Evolutionary conservation across 2,888 invertebrate genomes (phyloP), one percentile per base, ranked within the genome.

Genomic region (Pandemis cinnamomeana): DNA sequence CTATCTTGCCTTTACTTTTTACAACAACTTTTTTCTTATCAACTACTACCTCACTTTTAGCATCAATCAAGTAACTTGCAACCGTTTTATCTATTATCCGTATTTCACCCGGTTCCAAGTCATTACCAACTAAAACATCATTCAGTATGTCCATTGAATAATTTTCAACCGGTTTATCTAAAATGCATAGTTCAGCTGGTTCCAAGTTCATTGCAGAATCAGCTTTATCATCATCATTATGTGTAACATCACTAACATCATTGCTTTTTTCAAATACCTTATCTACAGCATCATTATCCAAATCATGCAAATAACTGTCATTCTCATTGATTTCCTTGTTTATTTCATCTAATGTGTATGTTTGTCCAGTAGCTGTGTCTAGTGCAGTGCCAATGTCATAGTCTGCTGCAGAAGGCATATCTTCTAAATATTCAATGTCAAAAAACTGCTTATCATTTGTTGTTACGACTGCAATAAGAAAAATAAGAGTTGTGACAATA

Each of bases 331-430:
- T 7, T 63, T 64, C 62, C 51, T 73, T 48, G 2, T 44, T 51
- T 7, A 73, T 69, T 51, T 73, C 51, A 6, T 73, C 64, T 36
- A 73, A 27, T 4, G 68, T 64, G 58, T 73, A 69, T 6, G 66
- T 73, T 36, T 73, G 73, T 0, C 69, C 69, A 0, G 69, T 69
- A 8, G 64, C 73, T 0, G 72, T 63, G 60, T 66, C 60, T 4
- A 73, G 46, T 10, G 64, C 51, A 0, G 69, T 42, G 0, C 70
- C 64, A 51, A 73, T 70, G 11, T 73, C 55, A 11, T 73, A 73
- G 60, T 70, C 60, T 7, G 64, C 42, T 7, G 69, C 69, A 70
- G 70, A 70, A 60, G 58, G 48, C 8, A 53, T 67, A 7, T 70
- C 42, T 13, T 60, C 73, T 44, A 73, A 60, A 13, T 70, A 69